Evolutionary conservation across 2,888 invertebrate species (phyloP).

Genomic region (Synanthedon formicaeformis): DNA sequence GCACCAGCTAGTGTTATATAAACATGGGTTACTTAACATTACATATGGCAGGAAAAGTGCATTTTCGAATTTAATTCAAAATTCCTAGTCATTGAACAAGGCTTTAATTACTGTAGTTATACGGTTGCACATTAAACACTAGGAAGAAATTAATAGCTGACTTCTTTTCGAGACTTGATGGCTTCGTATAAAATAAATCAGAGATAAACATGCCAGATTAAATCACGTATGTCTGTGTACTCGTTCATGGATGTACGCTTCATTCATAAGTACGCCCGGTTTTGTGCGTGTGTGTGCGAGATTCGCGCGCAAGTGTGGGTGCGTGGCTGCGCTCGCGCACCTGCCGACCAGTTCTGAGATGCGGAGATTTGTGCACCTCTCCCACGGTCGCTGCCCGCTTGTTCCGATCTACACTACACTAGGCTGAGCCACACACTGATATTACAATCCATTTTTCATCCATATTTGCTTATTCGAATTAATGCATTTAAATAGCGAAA

Average conservation of each 20-base stretch:
- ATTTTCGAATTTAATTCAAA: too few relatives aligned
- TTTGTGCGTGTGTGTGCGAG: slow-evolving; percentile 18
- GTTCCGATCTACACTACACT: slow-evolving; percentile 54
- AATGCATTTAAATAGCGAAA: background rate
- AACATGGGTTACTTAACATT: too few relatives aligned
- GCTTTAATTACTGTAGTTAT: slow-evolving; percentile 54
- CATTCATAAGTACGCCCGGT: slow-evolving; percentile 64
- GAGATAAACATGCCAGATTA: slow-evolving; percentile 63
- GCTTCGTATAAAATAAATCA: slow-evolving; percentile 64
- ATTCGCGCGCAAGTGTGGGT: slow-evolving; percentile 23
- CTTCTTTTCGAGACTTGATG: slow-evolving; percentile 52
- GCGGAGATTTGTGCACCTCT: slow-evolving; percentile 69
- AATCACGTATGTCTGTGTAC: slow-evolving; percentile 23
- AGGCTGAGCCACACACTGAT: slow-evolving; percentile 49
- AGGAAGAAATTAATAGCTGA: slow-evolving; percentile 61
- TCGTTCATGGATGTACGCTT: slow-evolving; percentile 31
- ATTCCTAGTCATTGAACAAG: too few relatives aligned
- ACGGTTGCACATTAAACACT: slow-evolving; percentile 25
- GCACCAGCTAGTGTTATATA: too few relatives aligned
- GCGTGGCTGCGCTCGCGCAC: slow-evolving; percentile 34
- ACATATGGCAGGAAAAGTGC: too few relatives aligned
- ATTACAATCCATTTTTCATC: slow-evolving; percentile 34
- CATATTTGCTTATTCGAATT: background rate
- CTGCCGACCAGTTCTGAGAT: slow-evolving; percentile 71
- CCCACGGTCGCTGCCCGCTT: slow-evolving; percentile 67